Evolutionary conservation across 1,140 invertebrate genomes (phyloP), one percentile per base, ranked within the genome.

Genomic region (Drosophila azteca): DNA sequence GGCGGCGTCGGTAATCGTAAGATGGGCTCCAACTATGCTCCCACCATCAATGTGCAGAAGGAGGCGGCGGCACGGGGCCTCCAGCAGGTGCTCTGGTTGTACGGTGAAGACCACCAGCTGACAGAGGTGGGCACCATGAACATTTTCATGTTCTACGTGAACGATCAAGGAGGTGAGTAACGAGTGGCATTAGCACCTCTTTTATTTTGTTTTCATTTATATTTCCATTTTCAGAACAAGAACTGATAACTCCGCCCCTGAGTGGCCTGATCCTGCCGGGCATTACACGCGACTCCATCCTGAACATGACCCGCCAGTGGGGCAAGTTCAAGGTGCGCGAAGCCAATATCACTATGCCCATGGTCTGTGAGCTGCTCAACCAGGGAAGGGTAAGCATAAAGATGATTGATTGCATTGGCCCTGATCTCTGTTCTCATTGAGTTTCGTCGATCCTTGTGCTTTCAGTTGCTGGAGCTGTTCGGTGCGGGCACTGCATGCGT

Each of bases 101-200:
- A 96, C 92, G 99, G 98, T 7, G 95, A 97, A 4, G 95, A 99
- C 90, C 95, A 99, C 91, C 95, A 98, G 90, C 83, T 99, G 1
- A 99, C 99, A 0, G 99, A 99, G 94, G 98, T 97, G 49, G 99
- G 99, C 44, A 98, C 98, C 7, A 99, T 99, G 99, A 99, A 99
- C 89, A 95, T 99, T 50, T 99, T 99, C 90, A 94, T 98, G 75
- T 95, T 96, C 85, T 96, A 95, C 90, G 94, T 95, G 61, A 97
- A 99, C 91, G 95, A 97, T 57, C 93, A 97, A 89, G 97, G 97
- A 95, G 97, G 98, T 98, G 93, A 89, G 66, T 75, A 9, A 55
- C 7, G 45, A 1, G 49, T n/a, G 17, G 15, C 22, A 45, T 26
- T 15, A 4, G 24, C n/a, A 53, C 55, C 15, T 49, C 43, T 17